Conservation (phyloP, 2,113 vertebrate species). For the Epinephelus cyanopodus region DNA sequence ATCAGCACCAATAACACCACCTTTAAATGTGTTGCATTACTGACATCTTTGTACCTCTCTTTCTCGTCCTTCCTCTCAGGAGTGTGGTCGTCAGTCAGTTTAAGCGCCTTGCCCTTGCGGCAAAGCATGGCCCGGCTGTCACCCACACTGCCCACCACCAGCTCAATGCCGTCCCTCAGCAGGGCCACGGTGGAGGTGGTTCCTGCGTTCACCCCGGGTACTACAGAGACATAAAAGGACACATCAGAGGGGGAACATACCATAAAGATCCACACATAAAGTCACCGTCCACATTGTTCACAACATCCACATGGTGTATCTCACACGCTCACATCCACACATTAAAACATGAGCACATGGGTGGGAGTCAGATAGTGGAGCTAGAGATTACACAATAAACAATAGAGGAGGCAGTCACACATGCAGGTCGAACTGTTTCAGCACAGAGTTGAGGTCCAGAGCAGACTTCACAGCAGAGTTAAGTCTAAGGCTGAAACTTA, state of each 20-base stretch:
- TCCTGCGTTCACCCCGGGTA: conserved; percentile 87
- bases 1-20: too few relatives aligned
- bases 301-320: conserved; percentile 46
- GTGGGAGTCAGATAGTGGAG: conserved; percentile 35
- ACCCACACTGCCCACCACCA: conserved; percentile 96
- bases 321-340: conserved; percentile 55
- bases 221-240: conserved; percentile 82
- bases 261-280: conserved; percentile 23
- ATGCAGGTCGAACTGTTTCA: conserved; percentile 72
- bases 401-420: conserved; percentile 57
- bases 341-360: conserved; percentile 57
- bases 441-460: conserved; percentile 42
- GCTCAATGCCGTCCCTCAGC: conserved; percentile 94
- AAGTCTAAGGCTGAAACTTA: conserved; percentile 22
- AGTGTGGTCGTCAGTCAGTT: conserved; percentile 96
- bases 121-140: conserved; percentile 97
- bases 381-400: conserved; percentile 56
- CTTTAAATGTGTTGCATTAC: background rate
- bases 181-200: conserved; percentile 97
- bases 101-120: conserved; percentile 93
- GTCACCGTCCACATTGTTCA: conserved; percentile 30
- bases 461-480: conserved; percentile 40
- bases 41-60: conserved; percentile 87
- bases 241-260: conserved; percentile 74
- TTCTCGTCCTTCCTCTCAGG: conserved; percentile 98